Base-by-base conservation (phyloP, 2,888 invertebrate genomes). In the Kuschelorhynchus macadamiae region DNA sequence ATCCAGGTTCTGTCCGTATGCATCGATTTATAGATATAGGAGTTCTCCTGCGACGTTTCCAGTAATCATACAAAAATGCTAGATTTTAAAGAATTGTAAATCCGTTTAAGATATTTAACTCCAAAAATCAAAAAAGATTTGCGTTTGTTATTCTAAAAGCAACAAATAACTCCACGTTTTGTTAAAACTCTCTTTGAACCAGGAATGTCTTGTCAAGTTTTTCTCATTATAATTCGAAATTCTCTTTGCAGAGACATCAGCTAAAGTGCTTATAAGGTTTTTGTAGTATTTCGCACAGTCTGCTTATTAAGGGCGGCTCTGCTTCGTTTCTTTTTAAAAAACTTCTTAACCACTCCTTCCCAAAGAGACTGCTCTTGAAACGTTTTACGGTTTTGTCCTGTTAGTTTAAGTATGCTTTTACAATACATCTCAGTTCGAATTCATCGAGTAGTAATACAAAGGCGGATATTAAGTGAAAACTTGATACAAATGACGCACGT, bases 151-250 rank as follows among this genome's bases (percentile, higher is more conserved):
- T n/a, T n/a, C n/a, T n/a, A n/a, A n/a, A n/a, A n/a, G n/a, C n/a
- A n/a, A n/a, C n/a, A n/a, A n/a, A n/a, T n/a, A n/a, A 41, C 18
- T n/a, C 72, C 72, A 14, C 72, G 68, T 55, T 73, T 69, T 66
- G 41, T 55, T 20, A 74, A 60, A 25, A 60, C 44, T 42, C 61
- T 79, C 68, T 75, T 76, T 20, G 18, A 41, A 0, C 76, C 79
- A 21, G 78, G 76, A 63, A 81, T 75, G 66, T 78, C 69, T 5
- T 7, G 79, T 74, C 73, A 79, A 33, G 74, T 81, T 63, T 72
- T 70, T 33, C 75, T 75, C 66, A 18, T 70, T 69, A 42, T 52
- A 68, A 39, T 70, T 69, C 9, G 4, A 61, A 5, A 52, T 55
- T 36, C 21, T 39, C 1, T 20, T 39, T 17, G 30, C n/a, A 18